Evolutionary conservation across 2,797 vertebrate species (phyloP), one percentile per base, ranked within the genome.

Genomic region (Dromococcyx pavoninus): DNA sequence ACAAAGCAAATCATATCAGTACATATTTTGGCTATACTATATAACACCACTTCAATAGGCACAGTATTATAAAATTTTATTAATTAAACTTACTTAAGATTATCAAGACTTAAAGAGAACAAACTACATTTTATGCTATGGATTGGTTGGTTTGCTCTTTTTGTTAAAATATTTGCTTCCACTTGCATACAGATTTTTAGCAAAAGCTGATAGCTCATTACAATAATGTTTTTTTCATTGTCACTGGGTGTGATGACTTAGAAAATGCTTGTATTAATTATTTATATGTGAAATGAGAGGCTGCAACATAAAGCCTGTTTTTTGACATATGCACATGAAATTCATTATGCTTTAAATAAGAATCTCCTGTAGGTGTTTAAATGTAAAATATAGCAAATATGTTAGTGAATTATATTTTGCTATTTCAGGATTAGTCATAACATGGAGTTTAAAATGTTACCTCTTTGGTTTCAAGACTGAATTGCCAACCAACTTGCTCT

Each of bases 391-490:
- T 6, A 86, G 15, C 3, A 25, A 81, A 14, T 39, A 58, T 5
- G 5, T 65, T 43, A 69, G 15, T 2, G 82, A 82, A 57, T 51
- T 61, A 54, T n/a, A 74, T 46, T 89, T 92, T 80, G 33, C 43
- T 82, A 66, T 71, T 88, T 79, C 37, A 82, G 8, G 10, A 79
- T 61, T 64, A 54, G 7, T 37, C 91, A 32, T 10, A 57, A 70
- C 11, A 74, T 19, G 58, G 28, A 91, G 15, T 48, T 73, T 64
- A 64, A 88, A 84, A 39, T 57, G 93, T 79, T 73, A 77, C 30
- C n/a, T 91, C 85, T 89, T 88, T 93, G 77, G 81, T 83, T 83
- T 91, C 53, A 88, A 87, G 64, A 78, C 41, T 77, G 67, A 91
- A 62, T 65, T 93, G 90, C 41, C 3, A 1, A 64, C 4, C 21